Base-by-base conservation (phyloP, 2,888 invertebrate genomes). In the Taphrorychus bicolor region DNA sequence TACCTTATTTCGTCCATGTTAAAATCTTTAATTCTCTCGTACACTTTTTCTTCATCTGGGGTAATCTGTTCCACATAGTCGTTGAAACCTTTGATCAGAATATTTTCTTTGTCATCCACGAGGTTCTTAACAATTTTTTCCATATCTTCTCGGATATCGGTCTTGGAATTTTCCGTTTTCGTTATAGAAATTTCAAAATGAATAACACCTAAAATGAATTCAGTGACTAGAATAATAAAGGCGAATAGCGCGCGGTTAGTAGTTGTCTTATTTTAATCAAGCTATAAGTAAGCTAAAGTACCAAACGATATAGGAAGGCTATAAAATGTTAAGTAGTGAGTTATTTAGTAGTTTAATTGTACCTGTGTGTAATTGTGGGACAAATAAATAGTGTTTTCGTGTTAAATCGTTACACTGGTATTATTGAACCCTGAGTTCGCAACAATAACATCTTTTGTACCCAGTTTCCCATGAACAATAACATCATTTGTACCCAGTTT, bases 1-100 rank as follows among this genome's bases (percentile, higher is more conserved):
- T n/a, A 60, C 81, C 76, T 76, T 11, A 80, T 73, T 49, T 80
- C 81, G 0, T 79, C 79, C 5, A 76, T 70, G 69, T 82, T 76
- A 68, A 82, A 82, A 66, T 82, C 80, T 54, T 71, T 69, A 42
- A 83, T 81, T 11, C 72, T 71, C 63, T 82, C 81, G 68, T 83
- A 84, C 49, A 82, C 71, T 17, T 77, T 76, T 69, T 84, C 84
- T 72, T 84, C 84, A 54, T 83, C 84, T 0, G 84, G 84, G 3
- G 83, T 83, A 1, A 84, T 80, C 72, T 80, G 80, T 23, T 78
- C 75, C 2, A 84, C 82, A 56, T 78, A 76, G 19, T 83, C 80
- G 57, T 79, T 75, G 70, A 83, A 82, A n/a, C 78, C 72, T 1
- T 82, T 81, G 51, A 84, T 78, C 14, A 79, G 67, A 41, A 84